These are phyloP conservation scores for Poicephalus meyeri DNA, from an alignment of 2,113 vertebrate species.

Conservation along the genomic window DNA sequence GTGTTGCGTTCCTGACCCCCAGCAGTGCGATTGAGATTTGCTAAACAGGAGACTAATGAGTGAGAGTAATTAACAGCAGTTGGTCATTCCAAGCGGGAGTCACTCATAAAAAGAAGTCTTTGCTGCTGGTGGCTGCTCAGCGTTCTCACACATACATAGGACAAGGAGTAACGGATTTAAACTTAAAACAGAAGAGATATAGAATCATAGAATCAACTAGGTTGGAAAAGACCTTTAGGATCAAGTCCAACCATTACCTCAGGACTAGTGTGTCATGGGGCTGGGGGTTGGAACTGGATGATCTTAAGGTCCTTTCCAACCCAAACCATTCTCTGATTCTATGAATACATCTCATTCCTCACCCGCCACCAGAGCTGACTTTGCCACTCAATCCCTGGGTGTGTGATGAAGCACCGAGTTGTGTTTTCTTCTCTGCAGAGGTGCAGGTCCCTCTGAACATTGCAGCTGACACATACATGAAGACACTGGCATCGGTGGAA, in stretches of 20 bases:
- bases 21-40: neutral
- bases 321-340: neutral
- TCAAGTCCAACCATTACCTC: neutral
- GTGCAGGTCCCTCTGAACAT: slow-evolving; percentile 50
- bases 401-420: neutral
- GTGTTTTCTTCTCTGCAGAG: slow-evolving; percentile 9
- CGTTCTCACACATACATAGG: neutral
- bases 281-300: neutral
- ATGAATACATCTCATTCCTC: accelerated
- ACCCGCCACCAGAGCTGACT: neutral
- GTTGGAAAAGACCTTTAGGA: neutral
- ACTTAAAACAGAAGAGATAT: neutral
- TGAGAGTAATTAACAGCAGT: slow-evolving; percentile 3
- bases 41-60: neutral
- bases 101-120: neutral
- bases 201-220: neutral
- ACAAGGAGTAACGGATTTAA: neutral
- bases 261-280: neutral
- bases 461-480: neutral
- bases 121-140: neutral
- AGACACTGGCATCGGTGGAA: neutral
- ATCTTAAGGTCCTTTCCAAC: neutral
- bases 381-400: accelerated
- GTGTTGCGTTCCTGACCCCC: neutral
- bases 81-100: neutral